A percentile compares a stretch with the other conserved stretches of the same genome.
Conservation (phyloP, 2,888 invertebrate genomes). For the Campoletis raptor region DNA sequence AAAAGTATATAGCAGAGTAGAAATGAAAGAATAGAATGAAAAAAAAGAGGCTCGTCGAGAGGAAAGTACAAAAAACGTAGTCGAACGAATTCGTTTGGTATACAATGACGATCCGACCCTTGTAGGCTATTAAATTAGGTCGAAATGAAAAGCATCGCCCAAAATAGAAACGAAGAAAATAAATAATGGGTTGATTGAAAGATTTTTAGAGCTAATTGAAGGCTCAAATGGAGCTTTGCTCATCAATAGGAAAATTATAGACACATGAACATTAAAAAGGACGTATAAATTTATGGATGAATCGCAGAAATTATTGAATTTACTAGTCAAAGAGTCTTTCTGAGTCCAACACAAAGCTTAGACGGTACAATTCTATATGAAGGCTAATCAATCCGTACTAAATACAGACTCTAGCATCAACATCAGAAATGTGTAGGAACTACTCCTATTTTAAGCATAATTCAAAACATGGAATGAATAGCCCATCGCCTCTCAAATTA, state of each 20-base stretch:
- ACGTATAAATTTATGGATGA: too few relatives aligned
- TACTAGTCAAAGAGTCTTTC: too few relatives aligned
- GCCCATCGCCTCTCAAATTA: neutral
- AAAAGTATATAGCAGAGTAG: constrained; percentile 33
- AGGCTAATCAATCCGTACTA: neutral
- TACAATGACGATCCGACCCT: constrained; percentile 31
- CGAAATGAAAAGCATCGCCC: neutral
- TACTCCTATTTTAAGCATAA: neutral
- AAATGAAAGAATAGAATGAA: constrained; percentile 37
- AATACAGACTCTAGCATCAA: neutral
- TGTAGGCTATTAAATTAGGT: neutral
- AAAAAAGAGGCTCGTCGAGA: constrained; percentile 14
- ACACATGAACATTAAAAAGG: too few relatives aligned
- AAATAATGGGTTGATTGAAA: neutral
- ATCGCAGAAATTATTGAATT: too few relatives aligned
- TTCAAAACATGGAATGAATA: neutral
- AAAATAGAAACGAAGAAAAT: neutral
- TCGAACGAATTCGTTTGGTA: constrained; percentile 37
- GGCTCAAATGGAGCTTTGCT: too few relatives aligned
- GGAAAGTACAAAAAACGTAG: constrained; percentile 3
- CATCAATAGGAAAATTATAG: too few relatives aligned
- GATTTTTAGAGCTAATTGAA: neutral
- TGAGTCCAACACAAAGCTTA: too few relatives aligned
- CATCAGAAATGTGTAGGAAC: too few relatives aligned
- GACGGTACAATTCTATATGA: too few relatives aligned